Evolutionary conservation across 1,140 invertebrate species (phyloP), one percentile per base, ranked within the genome.

Genomic region (Drosophila bipectinata): DNA sequence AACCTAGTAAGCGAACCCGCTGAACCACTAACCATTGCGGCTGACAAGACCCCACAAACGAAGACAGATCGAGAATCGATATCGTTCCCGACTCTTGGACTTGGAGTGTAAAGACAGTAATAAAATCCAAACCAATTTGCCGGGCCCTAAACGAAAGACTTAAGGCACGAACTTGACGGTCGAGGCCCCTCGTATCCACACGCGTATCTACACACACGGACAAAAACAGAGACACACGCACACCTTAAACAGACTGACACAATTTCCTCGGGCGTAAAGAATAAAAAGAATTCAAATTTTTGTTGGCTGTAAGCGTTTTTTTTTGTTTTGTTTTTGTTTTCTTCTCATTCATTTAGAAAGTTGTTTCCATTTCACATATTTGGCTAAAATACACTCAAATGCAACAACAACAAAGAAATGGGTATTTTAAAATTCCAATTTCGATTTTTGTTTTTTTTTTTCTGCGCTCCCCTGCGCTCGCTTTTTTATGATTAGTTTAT

Each of bases 281-380:
- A 87, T 87, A 79, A 87, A 87, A 79, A 69, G 83, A 87, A 87
- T 87, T 87, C 83, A 87, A 87, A 87, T 87, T 88, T 87, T 79
- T 68, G 41, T 44, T 44, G 41, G 41, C 15, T 44, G 41, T 44
- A 15, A 18, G n/a, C 6, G 41, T 18, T 18, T 14, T 15, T 15
- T 44, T 44, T 18, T 44, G 14, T 44, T 44, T 44, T 54, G 69
- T 56, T 58, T 41, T 62, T 55, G 44, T 67, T 75, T 79, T 49
- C 69, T 77, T 71, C 57, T 69, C 18, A 73, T 80, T 80, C 82
- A 76, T 87, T 87, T 87, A 85, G 82, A 85, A 85, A 85, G 82
- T 87, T 87, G 59, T 87, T 88, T 87, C 83, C 82, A 87, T 87
- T 87, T 87, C 82, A 87, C 82, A 88, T 88, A 87, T 87, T 85